These are phyloP conservation scores for Harpalus rufipes DNA, from an alignment of 2,888 invertebrate species.

Conservation along the genomic window DNA sequence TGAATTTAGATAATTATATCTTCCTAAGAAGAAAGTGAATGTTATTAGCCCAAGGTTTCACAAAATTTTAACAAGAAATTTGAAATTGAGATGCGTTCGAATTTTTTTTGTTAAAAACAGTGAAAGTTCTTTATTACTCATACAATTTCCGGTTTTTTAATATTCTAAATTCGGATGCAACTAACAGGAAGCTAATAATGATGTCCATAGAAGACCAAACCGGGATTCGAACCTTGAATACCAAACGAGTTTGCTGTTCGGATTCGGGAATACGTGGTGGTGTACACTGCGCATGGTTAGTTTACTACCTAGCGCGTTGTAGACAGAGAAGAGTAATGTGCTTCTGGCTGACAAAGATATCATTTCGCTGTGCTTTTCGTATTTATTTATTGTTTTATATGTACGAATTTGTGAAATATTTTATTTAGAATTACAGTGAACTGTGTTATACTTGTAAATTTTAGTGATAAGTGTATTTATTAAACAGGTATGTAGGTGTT, in stretches of 20 bases:
- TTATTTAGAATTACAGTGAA: slow-evolving; percentile 18
- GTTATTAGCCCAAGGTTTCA: slow-evolving; percentile 49
- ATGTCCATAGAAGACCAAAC: slow-evolving; percentile 60
- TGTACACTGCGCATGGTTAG: slow-evolving; percentile 23
- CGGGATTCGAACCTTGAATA: slow-evolving; percentile 68
- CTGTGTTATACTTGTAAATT: slow-evolving; percentile 47
- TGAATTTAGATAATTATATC: slow-evolving; percentile 11
- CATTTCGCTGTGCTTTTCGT: slow-evolving; percentile 56
- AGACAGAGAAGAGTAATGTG: slow-evolving; percentile 61
- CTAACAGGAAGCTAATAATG: slow-evolving; percentile 54
- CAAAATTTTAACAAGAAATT: slow-evolving; percentile 53
- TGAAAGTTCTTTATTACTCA: slow-evolving; percentile 37
- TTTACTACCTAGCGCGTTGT: slow-evolving; percentile 57
- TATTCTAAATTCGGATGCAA: slow-evolving; percentile 48
- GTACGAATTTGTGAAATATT: slow-evolving; percentile 38
- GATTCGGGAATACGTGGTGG: slow-evolving; percentile 18
- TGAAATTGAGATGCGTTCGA: slow-evolving; percentile 21
- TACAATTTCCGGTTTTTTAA: slow-evolving; percentile 52
- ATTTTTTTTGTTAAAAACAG: slow-evolving; percentile 24
- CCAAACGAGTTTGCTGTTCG: slow-evolving; percentile 60
- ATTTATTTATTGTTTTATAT: slow-evolving; percentile 48
- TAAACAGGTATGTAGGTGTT: slow-evolving; percentile 43
- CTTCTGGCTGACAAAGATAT: slow-evolving; percentile 60
- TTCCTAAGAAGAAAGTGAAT: slow-evolving; percentile 43
- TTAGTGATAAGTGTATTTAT: slow-evolving; percentile 41